These are phyloP conservation scores for Drosophila paranaensis DNA, from an alignment of 2,888 invertebrate genomes.

Conservation along the genomic window DNA sequence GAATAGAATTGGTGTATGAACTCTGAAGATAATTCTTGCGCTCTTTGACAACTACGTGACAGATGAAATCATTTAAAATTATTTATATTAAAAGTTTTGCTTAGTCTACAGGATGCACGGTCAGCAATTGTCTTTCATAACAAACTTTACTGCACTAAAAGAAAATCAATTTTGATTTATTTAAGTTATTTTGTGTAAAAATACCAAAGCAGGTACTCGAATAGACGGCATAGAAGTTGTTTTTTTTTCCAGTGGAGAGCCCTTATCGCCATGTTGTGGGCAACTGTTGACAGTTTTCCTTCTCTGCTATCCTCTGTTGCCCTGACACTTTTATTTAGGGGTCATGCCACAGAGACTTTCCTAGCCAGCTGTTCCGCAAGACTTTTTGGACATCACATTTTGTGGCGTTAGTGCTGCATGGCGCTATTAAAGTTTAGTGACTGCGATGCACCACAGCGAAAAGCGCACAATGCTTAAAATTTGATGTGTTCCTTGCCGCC, in stretches of 20 bases:
- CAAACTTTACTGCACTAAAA: no score
- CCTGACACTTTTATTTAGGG: slow-evolving; percentile 16
- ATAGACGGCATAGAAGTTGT: slow-evolving; percentile 2
- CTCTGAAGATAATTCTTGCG: no score
- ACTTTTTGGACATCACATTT: slow-evolving; percentile 47
- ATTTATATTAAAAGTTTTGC: no score
- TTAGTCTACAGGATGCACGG: no score
- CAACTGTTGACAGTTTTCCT: slow-evolving; percentile 64
- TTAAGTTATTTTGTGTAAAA: neutral
- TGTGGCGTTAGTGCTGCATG: slow-evolving; percentile 30
- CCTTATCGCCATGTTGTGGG: slow-evolving; percentile 54
- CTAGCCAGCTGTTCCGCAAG: slow-evolving; percentile 14
- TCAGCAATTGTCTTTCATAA: no score
- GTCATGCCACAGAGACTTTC: slow-evolving; percentile 19
- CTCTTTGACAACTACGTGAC: no score
- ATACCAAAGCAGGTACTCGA: neutral
- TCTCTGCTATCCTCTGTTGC: neutral
- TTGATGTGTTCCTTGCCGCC: slow-evolving; percentile 50
- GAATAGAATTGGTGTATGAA: no score
- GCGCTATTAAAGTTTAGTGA: slow-evolving; percentile 70
- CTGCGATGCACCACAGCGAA: slow-evolving; percentile 17
- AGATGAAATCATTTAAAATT: no score
- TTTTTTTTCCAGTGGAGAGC: slow-evolving; percentile 25
- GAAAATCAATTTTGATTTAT: no score
- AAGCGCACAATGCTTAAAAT: slow-evolving; percentile 42